Evolutionary conservation across 2,113 vertebrate species (phyloP), one percentile per base, ranked within the genome.

Genomic region (Tyrannus savana): DNA sequence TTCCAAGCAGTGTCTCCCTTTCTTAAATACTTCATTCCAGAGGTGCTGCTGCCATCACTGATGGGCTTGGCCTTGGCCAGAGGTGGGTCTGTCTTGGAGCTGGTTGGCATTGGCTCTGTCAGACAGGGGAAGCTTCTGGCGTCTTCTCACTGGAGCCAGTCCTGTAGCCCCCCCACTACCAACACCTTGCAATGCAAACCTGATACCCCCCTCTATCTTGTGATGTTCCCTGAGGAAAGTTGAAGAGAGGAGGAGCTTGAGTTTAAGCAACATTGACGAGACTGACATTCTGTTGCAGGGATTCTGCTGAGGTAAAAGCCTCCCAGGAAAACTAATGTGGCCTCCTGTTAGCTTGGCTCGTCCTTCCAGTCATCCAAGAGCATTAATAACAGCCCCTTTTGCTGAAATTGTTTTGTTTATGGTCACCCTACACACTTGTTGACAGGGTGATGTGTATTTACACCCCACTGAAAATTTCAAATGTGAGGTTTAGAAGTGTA

Each of bases 101-200:
- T 55, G n/a, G 2, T 13, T 62, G 60, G 13, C 15, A 11, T 30
- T 44, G 23, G 16, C 35, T 86, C 22, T 55, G 3, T 39, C 19
- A 35, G 62, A 39, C 33, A 9, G 35, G 7, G 9, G 16, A 81
- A 50, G 10, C 27, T 68, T 44, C 47, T 49, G 23, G 19, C 19
- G 15, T 21, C 22, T 55, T 62, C 35, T 73, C 22, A 15, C n/a
- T 37, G 47, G 62, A 81, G 27, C 41, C 30, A 35, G 4, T 5
- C 24, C 19, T 49, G 19, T 46, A 47, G 41, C 9, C 10, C 7
- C n/a, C 30, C 23, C 0, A 0, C 27, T 46, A 17, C 11, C 33
- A 56, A 27, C 28, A 50, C 23, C 42, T 69, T 69, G 49, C 35
- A 37, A 9, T 39, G 42, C 23, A 69, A 63, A n/a, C 14, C 56